Base-by-base conservation (phyloP, 2,113 vertebrate genomes). In the Oncorhynchus nerka region DNA sequence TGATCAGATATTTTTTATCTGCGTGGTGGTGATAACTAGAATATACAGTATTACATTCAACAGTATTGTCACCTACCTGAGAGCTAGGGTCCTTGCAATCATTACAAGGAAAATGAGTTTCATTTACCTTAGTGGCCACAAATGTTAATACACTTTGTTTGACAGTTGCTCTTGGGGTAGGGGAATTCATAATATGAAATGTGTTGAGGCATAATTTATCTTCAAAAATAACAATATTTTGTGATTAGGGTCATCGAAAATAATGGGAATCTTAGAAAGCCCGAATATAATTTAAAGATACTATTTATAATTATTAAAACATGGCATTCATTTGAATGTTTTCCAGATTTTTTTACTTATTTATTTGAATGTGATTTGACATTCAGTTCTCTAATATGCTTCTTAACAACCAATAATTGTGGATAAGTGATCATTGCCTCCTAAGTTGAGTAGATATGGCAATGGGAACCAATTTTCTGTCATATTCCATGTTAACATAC, bases 241-340 rank as follows among this genome's bases (percentile, higher is more conserved):
- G n/a, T 70, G 59, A 91, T 90, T 90, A 89, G 84, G 88, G 83
- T 89, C 80, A 65, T 84, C 59, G 49, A 82, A 85, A 81, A 77
- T 74, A 78, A 71, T 8, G 11, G 13, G 6, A 85, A 81, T 87
- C 80, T 80, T 83, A 61, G 67, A 78, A 76, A 67, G 76, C 76
- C 75, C 75, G 49, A 8, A 57, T 76, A 82, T 67, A 83, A 89
- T 90, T 90, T 91, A 87, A 89, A 78, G 81, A 48, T 78, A 84
- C 66, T 92, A 92, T 92, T 93, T 93, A 94, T 92, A 80, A 55
- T 55, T 55, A 55, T 55, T 19, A 15, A 55, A 55, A 80, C 57
- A 78, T 80, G 86, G 81, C 28, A 49, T 79, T 85, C 73, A 71
- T 75, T 81, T 81, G 74, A 76, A 77, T 79, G 80, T 81, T 89